These are phyloP conservation scores for Athalia cordata DNA, from an alignment of 2,888 invertebrate genomes.

Conservation along the genomic window DNA sequence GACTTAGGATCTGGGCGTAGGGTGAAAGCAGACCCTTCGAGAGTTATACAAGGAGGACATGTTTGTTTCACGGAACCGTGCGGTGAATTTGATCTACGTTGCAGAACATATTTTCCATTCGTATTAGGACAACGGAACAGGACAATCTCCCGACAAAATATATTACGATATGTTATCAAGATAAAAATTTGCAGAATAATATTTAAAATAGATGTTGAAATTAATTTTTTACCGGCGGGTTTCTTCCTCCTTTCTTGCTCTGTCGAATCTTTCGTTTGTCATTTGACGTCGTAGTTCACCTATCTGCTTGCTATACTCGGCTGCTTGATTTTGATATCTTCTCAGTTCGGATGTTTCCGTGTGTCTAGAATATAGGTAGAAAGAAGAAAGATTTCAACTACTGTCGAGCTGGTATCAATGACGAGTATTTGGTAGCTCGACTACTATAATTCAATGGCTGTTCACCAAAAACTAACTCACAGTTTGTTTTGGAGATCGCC, in stretches of 20 bases:
- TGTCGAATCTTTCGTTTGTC: conserved; percentile 75
- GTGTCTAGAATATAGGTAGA: conserved; percentile 58
- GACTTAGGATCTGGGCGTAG: conserved; percentile 40
- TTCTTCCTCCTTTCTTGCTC: conserved; percentile 72
- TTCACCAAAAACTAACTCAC: conserved; percentile 69
- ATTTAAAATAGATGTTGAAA: neutral
- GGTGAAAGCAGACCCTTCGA: conserved; percentile 18
- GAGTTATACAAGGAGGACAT: conserved; percentile 33
- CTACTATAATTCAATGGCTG: neutral
- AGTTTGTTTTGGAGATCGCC: conserved; percentile 75
- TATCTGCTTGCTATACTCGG: conserved; percentile 76
- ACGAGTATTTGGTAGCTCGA: neutral
- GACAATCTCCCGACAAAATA: neutral
- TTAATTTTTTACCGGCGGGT: conserved; percentile 62
- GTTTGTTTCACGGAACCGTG: conserved; percentile 18
- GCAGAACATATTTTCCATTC: conserved; percentile 21
- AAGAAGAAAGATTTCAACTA: neutral
- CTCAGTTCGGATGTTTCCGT: conserved; percentile 73
- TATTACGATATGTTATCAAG: conserved; percentile 1
- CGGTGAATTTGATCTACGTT: conserved; percentile 21
- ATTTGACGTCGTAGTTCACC: conserved; percentile 75
- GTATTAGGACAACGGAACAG: neutral
- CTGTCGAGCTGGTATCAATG: neutral
- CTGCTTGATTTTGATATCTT: conserved; percentile 75
- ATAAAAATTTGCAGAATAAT: neutral